phyloP scores from a whole-genome alignment of 2,797 vertebrate species.

The Lophius americanus region DNA sequence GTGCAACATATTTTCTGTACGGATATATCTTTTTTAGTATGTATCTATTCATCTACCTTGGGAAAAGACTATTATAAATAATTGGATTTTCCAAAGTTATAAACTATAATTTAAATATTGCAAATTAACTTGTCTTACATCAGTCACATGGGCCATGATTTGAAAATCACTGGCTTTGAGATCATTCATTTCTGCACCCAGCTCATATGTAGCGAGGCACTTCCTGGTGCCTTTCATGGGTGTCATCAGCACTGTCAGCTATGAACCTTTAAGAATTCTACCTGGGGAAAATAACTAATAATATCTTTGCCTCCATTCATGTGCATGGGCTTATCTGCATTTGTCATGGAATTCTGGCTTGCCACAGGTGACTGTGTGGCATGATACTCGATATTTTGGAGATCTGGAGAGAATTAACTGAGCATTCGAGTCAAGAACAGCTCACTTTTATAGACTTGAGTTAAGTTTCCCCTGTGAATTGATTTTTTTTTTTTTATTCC shows the following conservation, averaged over 20 bases:
- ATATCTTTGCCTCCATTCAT: conserved; percentile 29
- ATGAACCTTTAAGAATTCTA: conserved; percentile 14
- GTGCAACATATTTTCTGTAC: neutral
- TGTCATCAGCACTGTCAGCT: neutral
- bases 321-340: conserved; percentile 24
- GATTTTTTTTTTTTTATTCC: neutral
- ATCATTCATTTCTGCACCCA: neutral
- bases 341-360: conserved; percentile 43
- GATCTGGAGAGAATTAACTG: conserved; percentile 26
- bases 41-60: neutral
- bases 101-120: neutral
- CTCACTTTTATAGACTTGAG: conserved; percentile 34
- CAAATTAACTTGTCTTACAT: conserved; percentile 1
- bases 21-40: too few relatives aligned
- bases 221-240: too few relatives aligned
- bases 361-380: conserved; percentile 4
- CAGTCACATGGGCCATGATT: neutral
- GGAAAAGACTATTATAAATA: neutral
- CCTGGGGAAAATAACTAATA: conserved; percentile 39
- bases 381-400: conserved; percentile 24
- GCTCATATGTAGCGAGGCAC: neutral
- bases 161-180: conserved; percentile 1
- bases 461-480: conserved; percentile 31
- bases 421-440: conserved; percentile 20
- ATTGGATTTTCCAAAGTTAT: too few relatives aligned